Percentiles rank a stretch among this genome's conserved stretches.
These are phyloP conservation scores for Koerneria pararmatus DNA, from an alignment of 2,888 invertebrate genomes.

Conservation along the genomic window DNA sequence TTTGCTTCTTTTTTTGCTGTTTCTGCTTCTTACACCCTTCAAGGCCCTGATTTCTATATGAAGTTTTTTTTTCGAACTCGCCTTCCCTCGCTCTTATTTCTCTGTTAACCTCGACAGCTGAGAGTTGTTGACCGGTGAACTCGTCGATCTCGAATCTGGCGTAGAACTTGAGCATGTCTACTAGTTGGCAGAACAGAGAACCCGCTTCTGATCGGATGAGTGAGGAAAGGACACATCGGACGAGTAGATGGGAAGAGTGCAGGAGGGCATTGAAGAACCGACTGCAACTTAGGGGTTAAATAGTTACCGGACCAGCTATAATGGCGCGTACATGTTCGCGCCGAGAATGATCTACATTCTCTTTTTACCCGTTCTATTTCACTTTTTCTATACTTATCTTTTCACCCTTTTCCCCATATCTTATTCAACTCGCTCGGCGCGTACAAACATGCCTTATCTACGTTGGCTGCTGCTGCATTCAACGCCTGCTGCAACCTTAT, in stretches of 20 bases:
- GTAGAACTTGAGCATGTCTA: conserved; percentile 93
- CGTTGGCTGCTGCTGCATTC: background rate
- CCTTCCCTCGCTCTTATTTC: too few relatives aligned
- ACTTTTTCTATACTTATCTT: background rate
- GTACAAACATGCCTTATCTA: too few relatives aligned
- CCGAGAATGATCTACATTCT: too few relatives aligned
- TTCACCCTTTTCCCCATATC: background rate
- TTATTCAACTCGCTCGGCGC: too few relatives aligned
- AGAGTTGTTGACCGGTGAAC: conserved; percentile 45
- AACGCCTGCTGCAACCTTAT: background rate
- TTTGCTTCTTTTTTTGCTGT: too few relatives aligned
- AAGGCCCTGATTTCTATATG: too few relatives aligned
- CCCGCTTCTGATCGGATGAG: conserved; percentile 63
- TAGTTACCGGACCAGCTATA: too few relatives aligned
- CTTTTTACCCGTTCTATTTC: too few relatives aligned
- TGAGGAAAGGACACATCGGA: conserved; percentile 78
- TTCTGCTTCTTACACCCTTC: too few relatives aligned
- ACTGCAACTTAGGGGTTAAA: too few relatives aligned
- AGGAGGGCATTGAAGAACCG: conserved; percentile 93
- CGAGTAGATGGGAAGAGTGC: conserved; percentile 88
- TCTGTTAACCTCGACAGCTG: conserved; percentile 50
- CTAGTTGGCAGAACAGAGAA: conserved; percentile 68
- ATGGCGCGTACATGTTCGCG: too few relatives aligned
- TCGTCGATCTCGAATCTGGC: conserved; percentile 95
- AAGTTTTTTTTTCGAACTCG: too few relatives aligned